Evolutionary conservation across 2,888 invertebrate species (phyloP).

Genomic region (Cheilosia vulpina): DNA sequence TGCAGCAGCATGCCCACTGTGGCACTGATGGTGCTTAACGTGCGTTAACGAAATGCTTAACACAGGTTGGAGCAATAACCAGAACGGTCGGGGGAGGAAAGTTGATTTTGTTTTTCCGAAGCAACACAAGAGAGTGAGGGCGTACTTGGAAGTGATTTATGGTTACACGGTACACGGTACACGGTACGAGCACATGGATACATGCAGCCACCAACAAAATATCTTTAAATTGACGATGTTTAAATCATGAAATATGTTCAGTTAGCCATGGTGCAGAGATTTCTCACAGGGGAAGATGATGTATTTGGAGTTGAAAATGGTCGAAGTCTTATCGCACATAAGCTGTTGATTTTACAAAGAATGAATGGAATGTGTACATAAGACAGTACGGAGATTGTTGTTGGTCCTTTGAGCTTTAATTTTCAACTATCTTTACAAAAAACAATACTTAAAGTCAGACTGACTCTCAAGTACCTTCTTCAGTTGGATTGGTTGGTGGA

Average conservation of each 20-base stretch:
- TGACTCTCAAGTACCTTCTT: too few species aligned
- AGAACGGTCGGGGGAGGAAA: background rate
- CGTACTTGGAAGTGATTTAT: conserved; percentile 63
- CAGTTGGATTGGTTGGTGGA: too few species aligned
- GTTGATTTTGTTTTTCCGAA: conserved; percentile 28
- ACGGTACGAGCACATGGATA: conserved; percentile 12
- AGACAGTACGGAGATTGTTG: background rate
- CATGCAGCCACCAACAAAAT: conserved; percentile 9
- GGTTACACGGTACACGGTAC: conserved; percentile 44
- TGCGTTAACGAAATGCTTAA: conserved; percentile 21
- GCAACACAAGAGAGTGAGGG: conserved; percentile 10
- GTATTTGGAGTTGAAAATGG: background rate
- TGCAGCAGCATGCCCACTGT: conserved; percentile 37
- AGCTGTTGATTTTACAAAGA: background rate
- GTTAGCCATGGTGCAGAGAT: conserved; percentile 50
- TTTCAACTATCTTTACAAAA: background rate
- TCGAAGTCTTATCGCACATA: background rate
- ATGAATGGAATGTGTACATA: too few species aligned
- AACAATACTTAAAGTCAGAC: too few species aligned
- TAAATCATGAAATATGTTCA: conserved; percentile 59
- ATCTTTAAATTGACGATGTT: conserved; percentile 67
- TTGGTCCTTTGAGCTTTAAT: background rate
- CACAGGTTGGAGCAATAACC: conserved; percentile 1
- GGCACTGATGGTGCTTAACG: conserved; percentile 30
- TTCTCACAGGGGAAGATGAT: conserved; percentile 14